A percentile compares a stretch with the other conserved stretches of the same genome.
phyloP scores from a whole-genome alignment of 2,113 vertebrate genomes.

The Bolborhynchus lineola region DNA sequence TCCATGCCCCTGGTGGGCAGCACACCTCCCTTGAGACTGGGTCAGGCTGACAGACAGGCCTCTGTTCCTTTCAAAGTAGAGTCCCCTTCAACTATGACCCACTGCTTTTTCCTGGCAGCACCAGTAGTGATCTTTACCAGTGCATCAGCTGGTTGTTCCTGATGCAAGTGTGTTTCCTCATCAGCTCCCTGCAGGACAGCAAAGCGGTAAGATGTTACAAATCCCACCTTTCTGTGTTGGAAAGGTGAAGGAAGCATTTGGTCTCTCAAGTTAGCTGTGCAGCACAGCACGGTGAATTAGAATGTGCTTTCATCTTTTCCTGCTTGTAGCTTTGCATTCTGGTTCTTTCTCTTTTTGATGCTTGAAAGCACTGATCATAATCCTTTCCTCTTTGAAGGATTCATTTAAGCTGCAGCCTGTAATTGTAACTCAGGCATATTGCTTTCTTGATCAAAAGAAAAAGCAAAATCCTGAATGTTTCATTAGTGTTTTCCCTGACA shows the following conservation, averaged over 20 bases:
- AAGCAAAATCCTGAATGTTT: not conserved
- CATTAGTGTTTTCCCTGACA: not conserved
- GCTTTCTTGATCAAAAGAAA: not conserved
- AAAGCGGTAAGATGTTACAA: not conserved
- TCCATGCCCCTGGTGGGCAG: too few species aligned
- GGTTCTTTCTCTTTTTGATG: not conserved
- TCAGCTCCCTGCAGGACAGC: too few species aligned
- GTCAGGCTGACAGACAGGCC: too few species aligned
- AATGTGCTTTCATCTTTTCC: conserved; percentile 65
- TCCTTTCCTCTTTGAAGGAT: not conserved
- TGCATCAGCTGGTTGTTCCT: too few species aligned
- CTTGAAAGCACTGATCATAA: not conserved
- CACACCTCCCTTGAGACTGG: too few species aligned
- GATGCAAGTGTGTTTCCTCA: too few species aligned
- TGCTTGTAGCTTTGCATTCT: conserved; percentile 57
- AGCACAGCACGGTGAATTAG: conserved; percentile 61
- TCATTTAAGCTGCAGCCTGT: not conserved
- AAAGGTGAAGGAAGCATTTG: conserved; percentile 7
- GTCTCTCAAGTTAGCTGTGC: conserved; percentile 35
- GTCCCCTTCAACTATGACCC: too few species aligned
- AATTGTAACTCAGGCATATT: not conserved
- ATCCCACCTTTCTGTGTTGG: not conserved
- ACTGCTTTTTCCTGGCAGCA: too few species aligned
- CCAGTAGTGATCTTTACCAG: too few species aligned
- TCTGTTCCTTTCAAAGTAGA: too few species aligned